Evolutionary conservation across 2,888 invertebrate genomes (phyloP).

Genomic region (Ophion costatus): DNA sequence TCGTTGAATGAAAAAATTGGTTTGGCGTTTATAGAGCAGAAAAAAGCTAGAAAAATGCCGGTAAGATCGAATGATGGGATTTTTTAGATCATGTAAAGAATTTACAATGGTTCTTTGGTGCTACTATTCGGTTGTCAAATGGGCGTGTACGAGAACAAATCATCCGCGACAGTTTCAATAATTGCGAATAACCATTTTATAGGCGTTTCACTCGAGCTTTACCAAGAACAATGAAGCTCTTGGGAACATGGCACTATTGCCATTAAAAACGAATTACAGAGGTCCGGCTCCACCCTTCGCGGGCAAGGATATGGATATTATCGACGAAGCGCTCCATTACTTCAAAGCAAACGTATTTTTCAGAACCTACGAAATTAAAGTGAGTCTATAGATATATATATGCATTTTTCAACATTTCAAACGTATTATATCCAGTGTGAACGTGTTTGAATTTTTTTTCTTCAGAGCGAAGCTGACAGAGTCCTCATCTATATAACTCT

Average conservation of each 20-base stretch:
- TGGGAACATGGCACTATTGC: constrained; percentile 97
- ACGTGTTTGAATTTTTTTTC: neutral
- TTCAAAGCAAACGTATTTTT: constrained; percentile 99
- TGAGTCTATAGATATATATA: constrained; percentile 77
- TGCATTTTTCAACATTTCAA: neutral
- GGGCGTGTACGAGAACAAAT: constrained; percentile 54
- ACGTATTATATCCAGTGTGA: neutral
- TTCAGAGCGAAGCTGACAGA: constrained; percentile 96
- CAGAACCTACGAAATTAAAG: constrained; percentile 99
- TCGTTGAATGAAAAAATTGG: constrained; percentile 6
- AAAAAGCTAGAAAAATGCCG: constrained; percentile 50
- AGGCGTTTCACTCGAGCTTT: constrained; percentile 98
- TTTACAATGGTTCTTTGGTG: neutral
- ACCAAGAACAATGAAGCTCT: constrained; percentile 89
- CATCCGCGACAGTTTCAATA: neutral
- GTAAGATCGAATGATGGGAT: constrained; percentile 18
- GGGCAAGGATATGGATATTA: constrained; percentile 93
- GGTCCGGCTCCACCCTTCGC: constrained; percentile 92
- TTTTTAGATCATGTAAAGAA: neutral
- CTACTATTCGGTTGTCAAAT: constrained; percentile 40
- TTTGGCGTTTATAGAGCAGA: neutral
- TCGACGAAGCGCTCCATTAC: constrained; percentile 98
- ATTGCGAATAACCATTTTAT: constrained; percentile 35
- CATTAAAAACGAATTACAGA: constrained; percentile 94
- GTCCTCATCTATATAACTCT: constrained; percentile 98